A percentile compares a stretch with the other conserved stretches of the same genome.
Evolutionary conservation across 1,140 invertebrate species (phyloP).

Genomic region (Adelges cooleyi): DNA sequence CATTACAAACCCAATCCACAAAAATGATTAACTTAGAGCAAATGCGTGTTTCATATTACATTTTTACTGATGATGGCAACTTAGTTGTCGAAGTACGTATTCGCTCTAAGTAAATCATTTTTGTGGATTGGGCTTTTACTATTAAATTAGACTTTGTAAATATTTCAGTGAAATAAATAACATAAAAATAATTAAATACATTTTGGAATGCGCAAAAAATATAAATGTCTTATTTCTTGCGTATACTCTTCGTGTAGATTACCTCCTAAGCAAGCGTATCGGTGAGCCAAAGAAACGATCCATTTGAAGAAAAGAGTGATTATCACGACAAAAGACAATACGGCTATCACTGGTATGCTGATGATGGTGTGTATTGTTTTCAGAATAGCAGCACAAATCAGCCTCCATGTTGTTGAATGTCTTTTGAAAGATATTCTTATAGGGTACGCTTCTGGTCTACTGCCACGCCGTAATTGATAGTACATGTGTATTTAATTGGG

Average conservation of each 20-base stretch:
- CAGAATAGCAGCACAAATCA: background rate
- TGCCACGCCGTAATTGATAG: slow-evolving; percentile 15
- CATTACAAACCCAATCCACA: no score
- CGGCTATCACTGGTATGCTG: background rate
- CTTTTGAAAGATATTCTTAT: slow-evolving; percentile 8
- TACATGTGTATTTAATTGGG: slow-evolving; percentile 8
- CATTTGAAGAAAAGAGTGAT: slow-evolving; percentile 16
- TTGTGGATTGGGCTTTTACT: no score
- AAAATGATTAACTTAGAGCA: no score
- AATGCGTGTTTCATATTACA: no score
- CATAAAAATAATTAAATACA: no score
- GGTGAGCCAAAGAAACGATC: slow-evolving; percentile 4
- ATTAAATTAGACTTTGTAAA: no score
- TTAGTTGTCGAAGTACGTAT: no score
- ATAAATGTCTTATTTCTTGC: no score
- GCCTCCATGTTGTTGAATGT: slow-evolving; percentile 8
- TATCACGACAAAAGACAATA: background rate
- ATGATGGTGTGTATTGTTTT: slow-evolving; percentile 8
- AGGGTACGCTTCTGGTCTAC: background rate
- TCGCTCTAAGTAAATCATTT: no score
- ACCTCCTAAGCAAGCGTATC: slow-evolving; percentile 13
- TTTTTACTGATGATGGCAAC: no score
- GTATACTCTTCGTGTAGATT: background rate
- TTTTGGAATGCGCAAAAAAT: no score
- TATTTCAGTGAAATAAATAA: no score